Base-by-base conservation (phyloP, 2,113 vertebrate genomes). In the Pelusios castaneus region DNA sequence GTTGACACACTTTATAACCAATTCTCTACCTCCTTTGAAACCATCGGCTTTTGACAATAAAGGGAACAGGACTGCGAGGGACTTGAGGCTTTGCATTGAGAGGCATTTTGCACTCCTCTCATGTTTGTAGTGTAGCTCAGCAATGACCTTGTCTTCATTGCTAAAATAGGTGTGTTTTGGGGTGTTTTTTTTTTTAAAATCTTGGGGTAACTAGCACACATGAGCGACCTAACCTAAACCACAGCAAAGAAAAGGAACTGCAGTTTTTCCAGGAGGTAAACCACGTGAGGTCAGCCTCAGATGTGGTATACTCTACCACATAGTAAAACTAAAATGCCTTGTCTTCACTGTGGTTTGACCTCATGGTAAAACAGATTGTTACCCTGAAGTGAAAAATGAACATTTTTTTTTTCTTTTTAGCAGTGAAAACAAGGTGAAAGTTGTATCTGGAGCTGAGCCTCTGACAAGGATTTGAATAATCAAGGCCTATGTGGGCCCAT, bases 401-500 rank as follows among this genome's bases (percentile, higher is more conserved):
- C 12, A 12, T 14, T 81, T 47, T 25, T 41, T 34, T n/a, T n/a
- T 10, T 47, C 47, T 52, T 60, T 43, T 7, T 56, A 31, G 34
- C n/a, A 34, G 11, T 24, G 70, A 43, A 67, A 1, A 1, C 34
- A 58, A 60, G 45, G 86, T 19, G 27, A 70, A 54, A 14, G 47
- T 10, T 85, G 86, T 70, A 43, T 12, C 85, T 67, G 78, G 76
- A 89, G 92, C 87, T 94, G 91, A 91, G 90, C 82, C 70, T 52
- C 85, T 80, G 86, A 84, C 3, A 0, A 88, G 80, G 19, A 25
- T 16, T 38, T n/a, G 24, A 41, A 8, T 47, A 79, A 79, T 16
- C 24, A 43, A 54, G 51, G 41, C 38, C 82, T 90, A 80, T 19
- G 45, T 1, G 1, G 43, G 49, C 78, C 83, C 93, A 90, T 91